Evolutionary conservation across 2,888 invertebrate species (phyloP), one percentile per base, ranked within the genome.

Genomic region (Parelbella ahira): DNA sequence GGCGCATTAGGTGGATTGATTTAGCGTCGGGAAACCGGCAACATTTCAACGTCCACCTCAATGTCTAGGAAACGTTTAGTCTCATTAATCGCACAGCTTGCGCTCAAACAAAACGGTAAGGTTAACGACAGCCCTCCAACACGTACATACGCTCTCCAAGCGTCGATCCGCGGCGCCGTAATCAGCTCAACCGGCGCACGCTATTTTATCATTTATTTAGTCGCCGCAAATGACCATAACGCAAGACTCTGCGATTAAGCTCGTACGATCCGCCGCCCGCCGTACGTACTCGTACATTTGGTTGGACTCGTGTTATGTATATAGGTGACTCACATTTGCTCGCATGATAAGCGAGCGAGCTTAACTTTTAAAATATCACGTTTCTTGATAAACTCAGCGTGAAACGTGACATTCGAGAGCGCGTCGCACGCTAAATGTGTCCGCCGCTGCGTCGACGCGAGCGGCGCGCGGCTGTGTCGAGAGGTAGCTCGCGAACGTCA

Each of bases 21-120:
- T 68, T 69, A 72, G 58, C 58, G 63, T 61, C 58, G 58, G 74
- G 63, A 70, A 72, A 56, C 45, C 39, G 48, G 59, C 66, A 56
- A 62, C 65, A 57, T 64, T 61, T 60, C 56, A 52, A 56, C 56
- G 54, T 56, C 55, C 47, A 44, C 47, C 54, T 66, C 54, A 64
- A 60, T 57, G 62, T 66, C 63, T 58, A 68, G 70, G 68, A 65
- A 70, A 65, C 56, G 55, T 60, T 60, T 49, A 53, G 54, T 56
- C 53, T 53, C 53, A 53, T 55, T 61, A 60, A 65, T 65, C 58
- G 54, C 41, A 41, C 30, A 32, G 30, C 37, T 45, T 36, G 33
- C 33, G 23, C 29, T 36, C 36, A 43, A 43, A 43, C 36, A 43
- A 43, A 43, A 43, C 42, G 9, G 34, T 43, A 29, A 43, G 42